Percentiles rank a stretch among this genome's conserved stretches.
phyloP scores from a whole-genome alignment of 1,140 invertebrate species.

The Trinorchestia longiramus region DNA sequence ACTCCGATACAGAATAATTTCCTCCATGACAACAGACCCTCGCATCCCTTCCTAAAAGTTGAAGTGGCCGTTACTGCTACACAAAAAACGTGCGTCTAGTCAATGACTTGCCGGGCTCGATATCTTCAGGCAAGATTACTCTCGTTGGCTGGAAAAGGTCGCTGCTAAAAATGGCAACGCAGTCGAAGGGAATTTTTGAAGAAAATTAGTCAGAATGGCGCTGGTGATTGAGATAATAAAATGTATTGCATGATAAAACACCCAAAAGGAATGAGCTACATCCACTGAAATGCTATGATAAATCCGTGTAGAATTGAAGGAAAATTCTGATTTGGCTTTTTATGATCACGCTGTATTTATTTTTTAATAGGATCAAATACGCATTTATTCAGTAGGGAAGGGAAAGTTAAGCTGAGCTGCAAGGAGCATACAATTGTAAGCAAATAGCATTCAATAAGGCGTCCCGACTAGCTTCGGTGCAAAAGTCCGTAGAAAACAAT shows the following conservation, averaged over 20 bases:
- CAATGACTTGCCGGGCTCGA: conserved; percentile 33
- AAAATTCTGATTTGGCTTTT: background rate
- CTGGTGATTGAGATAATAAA: conserved; percentile 22
- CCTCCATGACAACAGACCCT: conserved; percentile 27
- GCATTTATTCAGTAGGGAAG: background rate
- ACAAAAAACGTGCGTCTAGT: background rate
- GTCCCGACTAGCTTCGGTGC: background rate
- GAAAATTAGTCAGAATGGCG: background rate
- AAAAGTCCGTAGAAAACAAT: background rate
- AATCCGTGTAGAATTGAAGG: background rate
- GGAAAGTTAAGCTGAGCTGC: background rate
- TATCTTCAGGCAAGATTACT: background rate
- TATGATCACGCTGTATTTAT: background rate
- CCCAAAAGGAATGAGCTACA: background rate
- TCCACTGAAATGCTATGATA: background rate
- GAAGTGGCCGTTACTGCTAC: conserved; percentile 36
- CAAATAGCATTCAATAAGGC: background rate
- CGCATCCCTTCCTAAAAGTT: background rate
- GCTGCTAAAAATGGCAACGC: background rate
- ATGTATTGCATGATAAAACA: conserved; percentile 3
- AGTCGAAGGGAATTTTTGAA: conserved; percentile 14
- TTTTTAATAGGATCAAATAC: background rate
- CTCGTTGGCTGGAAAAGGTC: background rate
- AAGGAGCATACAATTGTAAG: background rate
- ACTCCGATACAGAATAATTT: conserved; percentile 29